Evolutionary conservation across 2,797 vertebrate genomes (phyloP), one percentile per base, ranked within the genome.

Genomic region (Platalea minor): DNA sequence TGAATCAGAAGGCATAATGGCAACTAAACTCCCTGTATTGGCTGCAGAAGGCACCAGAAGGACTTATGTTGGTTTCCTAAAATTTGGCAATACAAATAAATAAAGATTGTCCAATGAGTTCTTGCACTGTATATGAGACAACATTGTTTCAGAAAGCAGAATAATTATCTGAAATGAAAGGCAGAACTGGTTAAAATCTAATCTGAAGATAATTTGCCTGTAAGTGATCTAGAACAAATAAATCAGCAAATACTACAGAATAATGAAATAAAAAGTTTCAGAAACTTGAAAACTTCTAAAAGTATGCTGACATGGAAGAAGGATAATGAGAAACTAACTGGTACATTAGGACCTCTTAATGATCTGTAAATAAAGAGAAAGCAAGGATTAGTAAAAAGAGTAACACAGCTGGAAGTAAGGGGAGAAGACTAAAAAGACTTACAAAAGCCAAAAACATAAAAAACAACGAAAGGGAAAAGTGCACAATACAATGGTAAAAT

Each of bases 311-410:
- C n/a, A 72, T 68, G 57, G 57, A 86, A 83, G 19, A 90, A 89
- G 10, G 45, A 12, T 60, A 89, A 87, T 75, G 57, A 78, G 57
- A 93, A 81, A 72, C 11, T 41, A 84, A 94, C 72, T 29, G 37
- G 69, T 75, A 33, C 48, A 57, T 91, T 78, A 94, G 18, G 25
- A 89, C 61, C 11, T 94, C 53, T 64, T 91, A 93, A 88, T 78
- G 73, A 68, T 81, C 31, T 2, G 3, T 92, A 94, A 92, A 86
- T 75, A 84, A 95, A 65, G 25, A 75, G 39, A 79, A 93, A 81
- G 12, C 8, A 86, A 69, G 33, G 39, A 75, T 88, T 78, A 56
- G 8, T 39, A 75, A 72, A 88, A 70, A 74, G 9, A 53, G 13
- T 59, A 43, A 67, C 57, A 50, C 28, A 68, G 20, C 15, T 50